Conservation (phyloP, 1,140 invertebrate genomes). For the Drosophila athabasca region DNA sequence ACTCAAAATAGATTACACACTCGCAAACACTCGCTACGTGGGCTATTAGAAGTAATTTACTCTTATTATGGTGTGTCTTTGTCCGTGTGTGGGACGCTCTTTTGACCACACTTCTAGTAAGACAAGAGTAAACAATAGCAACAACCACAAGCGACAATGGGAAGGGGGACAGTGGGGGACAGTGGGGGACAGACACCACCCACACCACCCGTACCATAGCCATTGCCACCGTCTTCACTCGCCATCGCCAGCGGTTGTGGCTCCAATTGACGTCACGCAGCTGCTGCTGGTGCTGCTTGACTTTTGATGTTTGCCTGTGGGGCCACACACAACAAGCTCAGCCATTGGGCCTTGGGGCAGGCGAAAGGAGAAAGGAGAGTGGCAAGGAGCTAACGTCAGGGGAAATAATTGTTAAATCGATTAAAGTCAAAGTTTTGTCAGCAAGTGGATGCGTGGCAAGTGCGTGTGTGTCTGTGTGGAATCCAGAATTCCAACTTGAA, state of each 20-base stretch:
- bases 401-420: conserved; percentile 72
- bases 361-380: not conserved
- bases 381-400: not conserved
- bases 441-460: not conserved
- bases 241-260: conserved; percentile 23
- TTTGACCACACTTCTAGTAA: conserved; percentile 40
- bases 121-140: conserved; percentile 33
- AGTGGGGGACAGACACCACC: conserved; percentile 2
- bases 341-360: conserved; percentile 44
- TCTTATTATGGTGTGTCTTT: conserved; percentile 7
- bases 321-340: conserved; percentile 43
- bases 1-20: conserved; percentile 27
- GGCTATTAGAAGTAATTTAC: conserved; percentile 31
- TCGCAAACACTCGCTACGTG: conserved; percentile 15
- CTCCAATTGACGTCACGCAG: conserved; percentile 69
- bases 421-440: conserved; percentile 66
- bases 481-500: too few relatives aligned
- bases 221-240: conserved; percentile 4
- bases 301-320: conserved; percentile 67
- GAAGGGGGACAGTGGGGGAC: not conserved
- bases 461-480: too few relatives aligned
- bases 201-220: not conserved
- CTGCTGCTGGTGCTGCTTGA: conserved; percentile 37
- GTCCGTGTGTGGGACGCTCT: conserved; percentile 18
- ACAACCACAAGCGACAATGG: conserved; percentile 8